Base-by-base conservation (phyloP, 1,140 invertebrate species). In the Orchestia grillus region DNA sequence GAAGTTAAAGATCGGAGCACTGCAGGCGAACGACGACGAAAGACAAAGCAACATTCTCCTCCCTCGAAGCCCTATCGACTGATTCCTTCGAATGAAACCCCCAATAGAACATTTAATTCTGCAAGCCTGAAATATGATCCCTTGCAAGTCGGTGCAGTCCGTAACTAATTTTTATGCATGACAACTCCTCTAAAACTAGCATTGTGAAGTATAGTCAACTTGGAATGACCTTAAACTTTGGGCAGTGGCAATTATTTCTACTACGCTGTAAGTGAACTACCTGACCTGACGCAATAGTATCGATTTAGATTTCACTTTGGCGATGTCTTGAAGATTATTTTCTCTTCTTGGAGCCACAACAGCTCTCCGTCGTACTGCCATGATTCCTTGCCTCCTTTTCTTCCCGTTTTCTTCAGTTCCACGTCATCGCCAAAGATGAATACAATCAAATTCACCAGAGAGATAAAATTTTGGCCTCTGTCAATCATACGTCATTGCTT, bases 181-280 rank as follows among this genome's bases (percentile, higher is more conserved):
- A 94, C 40, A 4, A n/a, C 44, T 44, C 92, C 92, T 94, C 43
- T 45, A 94, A 94, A 44, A n/a, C 16, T 94, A 94, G 92, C 44
- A 94, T 94, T 45, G 92, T 94, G 92, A 94, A 94, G 92, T 94
- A 94, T 94, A 94, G 92, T 94, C 16, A 94, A n/a, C 92, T 94
- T 45, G 44, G 92, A 94, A 94, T 47, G 92, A 94, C 43, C 44
- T 94, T 94, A 94, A 94, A 44, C 40, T 94, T 41, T 94, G 44
- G 40, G 44, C 40, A 45, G 92, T 94, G 92, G 40, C 41, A 40
- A 94, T 40, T 45, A 90, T 94, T 94, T 44, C 41, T 91, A 91
- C 41, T 94, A 94, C 92, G 36, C n/a, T 94, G 92, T 44, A 94
- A 94, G 43, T 94, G 44, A 44, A 94, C 92, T 44, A 44, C 11